These are phyloP conservation scores for Paradoxurus hermaphroditus DNA, from an alignment of 2,113 vertebrate species.

Conservation along the genomic window DNA sequence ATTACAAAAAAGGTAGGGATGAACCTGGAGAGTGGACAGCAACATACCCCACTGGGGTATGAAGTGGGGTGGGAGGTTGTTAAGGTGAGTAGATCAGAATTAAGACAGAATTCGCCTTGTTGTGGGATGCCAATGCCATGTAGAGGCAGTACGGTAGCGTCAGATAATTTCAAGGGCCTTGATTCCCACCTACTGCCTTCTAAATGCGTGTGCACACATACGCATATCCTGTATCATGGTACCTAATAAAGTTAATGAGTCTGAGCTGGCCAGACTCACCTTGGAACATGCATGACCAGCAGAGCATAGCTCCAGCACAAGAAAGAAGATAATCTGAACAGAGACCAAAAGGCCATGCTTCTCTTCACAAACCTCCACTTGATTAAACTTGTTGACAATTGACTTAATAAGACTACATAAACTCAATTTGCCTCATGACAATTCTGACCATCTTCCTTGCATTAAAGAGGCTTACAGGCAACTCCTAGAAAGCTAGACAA, in stretches of 20 bases:
- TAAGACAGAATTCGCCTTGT: not conserved
- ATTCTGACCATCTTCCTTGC: not conserved
- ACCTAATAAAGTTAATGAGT: not conserved
- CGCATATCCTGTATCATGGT: not conserved
- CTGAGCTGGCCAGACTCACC: not conserved
- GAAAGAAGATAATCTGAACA: not conserved
- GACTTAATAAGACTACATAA: not conserved
- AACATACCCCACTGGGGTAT: not conserved
- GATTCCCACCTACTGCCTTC: not conserved
- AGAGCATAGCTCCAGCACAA: not conserved
- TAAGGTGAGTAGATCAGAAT: not conserved
- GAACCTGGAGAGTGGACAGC: not conserved
- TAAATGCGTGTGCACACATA: not conserved
- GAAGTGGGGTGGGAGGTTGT: rapidly evolving
- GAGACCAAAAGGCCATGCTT: not conserved
- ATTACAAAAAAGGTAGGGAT: not conserved
- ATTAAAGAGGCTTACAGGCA: not conserved
- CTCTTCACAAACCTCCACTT: not conserved
- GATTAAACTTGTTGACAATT: not conserved
- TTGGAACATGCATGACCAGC: not conserved
- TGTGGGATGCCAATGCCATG: rapidly evolving
- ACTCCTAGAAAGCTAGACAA: not conserved
- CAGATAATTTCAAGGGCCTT: not conserved
- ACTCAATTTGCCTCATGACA: not conserved
- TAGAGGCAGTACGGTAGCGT: not conserved